Base-by-base conservation (phyloP, 2,888 invertebrate genomes). In the Coelopa pilipes region DNA sequence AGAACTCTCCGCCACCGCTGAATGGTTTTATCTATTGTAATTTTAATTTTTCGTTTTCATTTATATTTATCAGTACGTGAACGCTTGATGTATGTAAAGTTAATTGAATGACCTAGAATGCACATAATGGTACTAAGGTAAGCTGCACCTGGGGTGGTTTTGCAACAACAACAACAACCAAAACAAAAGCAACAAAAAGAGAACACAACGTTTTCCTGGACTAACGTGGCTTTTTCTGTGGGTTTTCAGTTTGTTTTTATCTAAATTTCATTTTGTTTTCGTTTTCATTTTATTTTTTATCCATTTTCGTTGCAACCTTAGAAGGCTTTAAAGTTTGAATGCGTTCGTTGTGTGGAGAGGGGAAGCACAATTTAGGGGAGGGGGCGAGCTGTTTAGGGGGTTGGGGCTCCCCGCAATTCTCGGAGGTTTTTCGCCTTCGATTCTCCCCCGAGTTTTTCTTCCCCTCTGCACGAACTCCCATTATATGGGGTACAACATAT, bases 161-260 rank as follows among this genome's bases (percentile, higher is more conserved):
- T 34, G 34, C 34, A 34, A 53, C 53, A 53, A n/a, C 15, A 15
- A 53, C 53, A 53, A n/a, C n/a, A n/a, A n/a, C n/a, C n/a, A n/a
- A n/a, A n/a, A n/a, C n/a, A n/a, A n/a, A n/a, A n/a, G n/a, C 50
- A n/a, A 15, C 15, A n/a, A 2, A n/a, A 53, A 2, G 10, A 53
- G 53, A n/a, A 53, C 17, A 53, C 17, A 53, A 53, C 53, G 17
- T 17, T n/a, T 53, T 17, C 17, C 15, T 4, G n/a, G 34, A 60
- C 12, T 47, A 59, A 70, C 60, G 70, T 70, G 60, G 60, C 60
- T 60, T 70, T 70, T 70, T 70, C 15, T 45, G 34, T n/a, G 21
- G 45, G 24, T 57, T 34, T 71, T 50, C 19, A 50, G 59, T 60
- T 57, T 7, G 59, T 60, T 57, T 7, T 9, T 70, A 60, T 49